Base-by-base conservation (phyloP, 2,113 vertebrate species). In the Peromyscus leucopus region DNA sequence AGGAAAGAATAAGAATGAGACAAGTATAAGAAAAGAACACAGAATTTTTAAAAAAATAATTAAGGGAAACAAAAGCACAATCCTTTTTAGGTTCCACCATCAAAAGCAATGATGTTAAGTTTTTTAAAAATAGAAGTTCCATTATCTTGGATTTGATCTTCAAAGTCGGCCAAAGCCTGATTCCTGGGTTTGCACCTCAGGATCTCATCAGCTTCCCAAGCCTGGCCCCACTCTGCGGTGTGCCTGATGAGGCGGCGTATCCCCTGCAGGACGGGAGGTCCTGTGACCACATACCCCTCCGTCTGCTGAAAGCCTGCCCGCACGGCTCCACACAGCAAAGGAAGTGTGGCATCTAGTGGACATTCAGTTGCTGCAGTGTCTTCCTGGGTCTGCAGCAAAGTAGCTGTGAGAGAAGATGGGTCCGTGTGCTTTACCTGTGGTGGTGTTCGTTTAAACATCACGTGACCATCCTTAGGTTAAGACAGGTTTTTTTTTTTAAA, bases 311-410 rank as follows among this genome's bases (percentile, higher is more conserved):
- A 63, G 59, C 87, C 94, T 67, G 42, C 51, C 9, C 5, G 16
- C 9, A 24, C 51, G 0, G n/a, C 97, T 97, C 61, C 6, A 42
- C 98, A 99, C 95, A 59, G 97, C 96, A 98, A 99, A 98, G 97
- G 98, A 98, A 99, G 98, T 98, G 98, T 99, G 99, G 98, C 99
- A 99, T 98, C 99, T 99, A 99, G 98, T 99, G 99, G 99, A 97
- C 98, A 98, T 74, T 98, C 46, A 24, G 97, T 82, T 97, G 39
- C 83, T 98, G 84, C 97, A 98, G 72, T 69, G 22, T 65, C 84
- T 69, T 55, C 28, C 39, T 15, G 74, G 72, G 74, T 51, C 75
- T 67, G 17, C 72, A 69, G 48, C 83, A 69, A 95, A 88, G 55
- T 48, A 39, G 42, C 67, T 31, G 11, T 5, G 15, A 78, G 21